Evolutionary conservation across 1,140 invertebrate species (phyloP).

Genomic region (Eurosta solidaginis): DNA sequence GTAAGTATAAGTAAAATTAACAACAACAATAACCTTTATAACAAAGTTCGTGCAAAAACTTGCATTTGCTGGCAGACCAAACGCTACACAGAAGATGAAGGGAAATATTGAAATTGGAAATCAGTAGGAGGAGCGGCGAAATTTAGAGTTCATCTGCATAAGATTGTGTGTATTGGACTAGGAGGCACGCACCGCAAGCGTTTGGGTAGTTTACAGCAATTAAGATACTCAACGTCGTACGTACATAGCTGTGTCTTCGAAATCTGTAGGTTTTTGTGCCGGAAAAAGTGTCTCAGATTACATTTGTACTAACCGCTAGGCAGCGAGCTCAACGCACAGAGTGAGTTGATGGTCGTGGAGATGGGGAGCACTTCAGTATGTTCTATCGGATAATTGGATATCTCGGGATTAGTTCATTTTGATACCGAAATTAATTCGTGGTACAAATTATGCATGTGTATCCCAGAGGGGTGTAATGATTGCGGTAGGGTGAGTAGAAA

Average conservation of each 20-base stretch:
- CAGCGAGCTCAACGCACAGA: background rate
- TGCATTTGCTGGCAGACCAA: background rate
- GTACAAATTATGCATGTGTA: too few relatives aligned
- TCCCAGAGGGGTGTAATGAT: too few relatives aligned
- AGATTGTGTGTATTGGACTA: background rate
- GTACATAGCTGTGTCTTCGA: background rate
- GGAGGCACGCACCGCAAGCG: background rate
- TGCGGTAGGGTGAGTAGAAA: too few relatives aligned
- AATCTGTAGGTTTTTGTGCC: background rate
- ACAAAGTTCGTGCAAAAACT: background rate
- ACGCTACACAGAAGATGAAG: background rate
- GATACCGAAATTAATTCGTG: too few relatives aligned
- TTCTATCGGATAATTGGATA: too few relatives aligned
- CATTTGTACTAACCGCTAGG: background rate
- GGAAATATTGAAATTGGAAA: background rate
- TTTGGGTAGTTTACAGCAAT: background rate
- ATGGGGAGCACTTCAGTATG: too few relatives aligned
- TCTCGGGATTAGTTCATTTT: too few relatives aligned
- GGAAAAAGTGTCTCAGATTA: conserved; percentile 15
- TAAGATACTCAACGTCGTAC: background rate
- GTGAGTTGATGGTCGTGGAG: too few relatives aligned
- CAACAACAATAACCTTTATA: background rate
- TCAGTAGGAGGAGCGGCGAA: background rate
- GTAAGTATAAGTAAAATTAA: background rate
- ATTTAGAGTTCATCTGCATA: background rate